Conservation (phyloP, 2,888 invertebrate genomes). For the Thymelicus sylvestris region DNA sequence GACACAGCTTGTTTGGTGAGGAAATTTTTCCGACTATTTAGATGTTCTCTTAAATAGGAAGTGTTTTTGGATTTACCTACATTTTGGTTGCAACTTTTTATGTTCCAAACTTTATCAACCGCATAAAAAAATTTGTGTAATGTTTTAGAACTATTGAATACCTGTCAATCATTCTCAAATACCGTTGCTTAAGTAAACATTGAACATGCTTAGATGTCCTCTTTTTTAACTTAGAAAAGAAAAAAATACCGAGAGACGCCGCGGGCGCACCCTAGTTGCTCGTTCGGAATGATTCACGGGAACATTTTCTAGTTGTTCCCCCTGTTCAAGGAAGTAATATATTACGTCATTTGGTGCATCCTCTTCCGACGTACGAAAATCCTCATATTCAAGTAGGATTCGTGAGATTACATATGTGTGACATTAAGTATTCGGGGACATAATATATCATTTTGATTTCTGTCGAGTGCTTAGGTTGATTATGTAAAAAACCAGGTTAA, state of each 20-base stretch:
- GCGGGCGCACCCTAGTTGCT: slow-evolving; percentile 21
- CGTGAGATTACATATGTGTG: background rate
- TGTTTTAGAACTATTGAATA: no score
- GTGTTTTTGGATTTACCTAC: background rate
- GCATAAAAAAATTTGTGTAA: no score
- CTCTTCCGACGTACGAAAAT: slow-evolving; percentile 14
- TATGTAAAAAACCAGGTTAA: no score
- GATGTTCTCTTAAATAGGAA: background rate
- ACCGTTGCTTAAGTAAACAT: background rate
- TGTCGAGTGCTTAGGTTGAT: no score
- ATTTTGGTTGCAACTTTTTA: background rate
- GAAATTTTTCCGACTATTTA: background rate
- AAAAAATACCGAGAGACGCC: slow-evolving; percentile 8
- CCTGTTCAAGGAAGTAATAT: slow-evolving; percentile 30
- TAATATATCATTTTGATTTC: background rate
- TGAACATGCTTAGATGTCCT: background rate
- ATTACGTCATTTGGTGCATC: slow-evolving; percentile 23
- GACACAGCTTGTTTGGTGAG: background rate
- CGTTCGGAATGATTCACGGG: slow-evolving; percentile 29
- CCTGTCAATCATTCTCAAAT: background rate
- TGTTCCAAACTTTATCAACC: no score
- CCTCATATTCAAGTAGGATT: slow-evolving; percentile 16
- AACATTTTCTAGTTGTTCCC: slow-evolving; percentile 16
- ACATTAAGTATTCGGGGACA: background rate
- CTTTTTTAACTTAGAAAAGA: slow-evolving; percentile 23